Percentiles rank a stretch among this genome's conserved stretches.
phyloP scores from a whole-genome alignment of 2,888 invertebrate genomes.

The Eumacrocentrus americanus region DNA sequence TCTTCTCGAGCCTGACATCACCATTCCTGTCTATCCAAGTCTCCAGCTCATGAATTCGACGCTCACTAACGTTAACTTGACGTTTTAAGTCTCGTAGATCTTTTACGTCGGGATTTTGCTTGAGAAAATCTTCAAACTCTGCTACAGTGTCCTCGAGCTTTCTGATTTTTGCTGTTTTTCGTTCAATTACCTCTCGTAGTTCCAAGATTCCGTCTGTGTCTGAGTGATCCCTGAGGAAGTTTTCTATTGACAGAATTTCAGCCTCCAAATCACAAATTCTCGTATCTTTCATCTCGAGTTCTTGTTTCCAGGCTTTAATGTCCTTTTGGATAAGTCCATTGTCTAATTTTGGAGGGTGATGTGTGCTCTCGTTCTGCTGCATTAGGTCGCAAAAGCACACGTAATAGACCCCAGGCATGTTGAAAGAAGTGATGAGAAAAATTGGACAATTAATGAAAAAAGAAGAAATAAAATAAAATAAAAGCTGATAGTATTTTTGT shows the following conservation, averaged over 20 bases:
- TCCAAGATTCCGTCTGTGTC: slow-evolving; percentile 68
- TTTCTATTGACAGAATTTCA: slow-evolving; percentile 65
- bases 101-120: slow-evolving; percentile 61
- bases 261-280: slow-evolving; percentile 66
- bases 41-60: slow-evolving; percentile 56
- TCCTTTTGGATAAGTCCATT: not conserved
- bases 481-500: too few species aligned
- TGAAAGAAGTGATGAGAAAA: too few species aligned
- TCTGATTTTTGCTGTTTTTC: slow-evolving; percentile 73
- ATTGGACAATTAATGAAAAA: not conserved
- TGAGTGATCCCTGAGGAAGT: slow-evolving; percentile 65
- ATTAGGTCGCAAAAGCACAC: not conserved
- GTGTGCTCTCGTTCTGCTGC: not conserved
- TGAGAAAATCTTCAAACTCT: slow-evolving; percentile 65
- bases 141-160: slow-evolving; percentile 76
- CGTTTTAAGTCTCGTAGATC: slow-evolving; percentile 54
- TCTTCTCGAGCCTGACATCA: slow-evolving; percentile 47
- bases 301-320: slow-evolving; percentile 18
- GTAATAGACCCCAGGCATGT: too few species aligned
- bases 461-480: slow-evolving; percentile 2
- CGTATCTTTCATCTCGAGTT: slow-evolving; percentile 62
- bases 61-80: slow-evolving; percentile 41
- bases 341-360: not conserved
- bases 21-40: slow-evolving; percentile 66
- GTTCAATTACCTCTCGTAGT: slow-evolving; percentile 65